These are phyloP conservation scores for Macroglossus sobrinus DNA, from an alignment of 2,113 vertebrate genomes.

Conservation along the genomic window DNA sequence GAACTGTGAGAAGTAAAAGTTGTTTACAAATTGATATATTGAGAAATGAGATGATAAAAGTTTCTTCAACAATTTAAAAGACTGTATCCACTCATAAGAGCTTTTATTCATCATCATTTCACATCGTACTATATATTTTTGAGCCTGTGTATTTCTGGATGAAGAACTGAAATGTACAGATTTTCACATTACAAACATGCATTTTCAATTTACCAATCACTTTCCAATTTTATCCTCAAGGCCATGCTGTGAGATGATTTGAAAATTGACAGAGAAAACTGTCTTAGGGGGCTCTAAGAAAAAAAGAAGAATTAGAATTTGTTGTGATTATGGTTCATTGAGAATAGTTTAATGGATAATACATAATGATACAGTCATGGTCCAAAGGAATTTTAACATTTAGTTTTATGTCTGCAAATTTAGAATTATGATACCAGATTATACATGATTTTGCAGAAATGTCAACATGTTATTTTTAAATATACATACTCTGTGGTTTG, in stretches of 20 bases:
- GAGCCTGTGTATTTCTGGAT: neutral
- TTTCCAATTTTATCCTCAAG: slow-evolving; percentile 64
- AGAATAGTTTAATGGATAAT: slow-evolving; percentile 58
- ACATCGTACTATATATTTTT: neutral
- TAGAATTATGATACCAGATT: slow-evolving; percentile 33
- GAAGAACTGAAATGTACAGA: neutral
- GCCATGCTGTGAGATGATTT: slow-evolving; percentile 67
- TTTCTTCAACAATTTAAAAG: neutral
- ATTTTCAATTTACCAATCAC: slow-evolving; percentile 49
- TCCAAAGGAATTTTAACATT: slow-evolving; percentile 70
- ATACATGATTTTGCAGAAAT: slow-evolving; percentile 67
- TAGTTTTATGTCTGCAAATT: slow-evolving; percentile 77
- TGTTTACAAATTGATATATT: neutral
- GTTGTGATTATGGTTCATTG: slow-evolving; percentile 30
- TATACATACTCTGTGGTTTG: neutral
- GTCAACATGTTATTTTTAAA: slow-evolving; percentile 68
- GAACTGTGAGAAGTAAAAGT: neutral
- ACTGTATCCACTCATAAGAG: neutral
- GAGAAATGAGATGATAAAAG: neutral
- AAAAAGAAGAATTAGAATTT: slow-evolving; percentile 51
- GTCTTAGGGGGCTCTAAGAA: slow-evolving; percentile 65
- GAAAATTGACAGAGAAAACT: slow-evolving; percentile 68
- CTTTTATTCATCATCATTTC: neutral
- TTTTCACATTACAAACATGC: neutral
- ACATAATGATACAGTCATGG: slow-evolving; percentile 73